Evolutionary conservation across 2,888 invertebrate genomes (phyloP), one percentile per base, ranked within the genome.

Genomic region (Hanleya hanleyi): DNA sequence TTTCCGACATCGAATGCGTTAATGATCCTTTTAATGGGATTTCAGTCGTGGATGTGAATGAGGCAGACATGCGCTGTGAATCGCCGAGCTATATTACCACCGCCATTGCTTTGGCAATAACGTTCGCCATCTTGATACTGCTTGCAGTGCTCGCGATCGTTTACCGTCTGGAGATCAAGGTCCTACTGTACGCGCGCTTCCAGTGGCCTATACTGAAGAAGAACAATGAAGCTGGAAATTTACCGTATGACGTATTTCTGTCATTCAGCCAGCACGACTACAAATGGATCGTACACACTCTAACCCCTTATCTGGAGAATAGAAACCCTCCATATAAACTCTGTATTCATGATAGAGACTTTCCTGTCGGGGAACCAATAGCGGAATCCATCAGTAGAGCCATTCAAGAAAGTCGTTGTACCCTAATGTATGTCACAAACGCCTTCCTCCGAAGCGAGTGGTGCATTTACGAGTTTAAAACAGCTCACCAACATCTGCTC

Each of bases 211-310:
- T 2, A 18, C 47, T 47, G 7, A 47, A 47, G 7, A 47, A 47
- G 47, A 22, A 47, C 47, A 47, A 47, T 7, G 22, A 22, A 4
- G n/a, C n/a, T 47, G 47, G 47, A 22, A 2, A 47, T 47, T 22
- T 47, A n/a, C 47, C 7, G 18, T 47, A 47, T 91, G 96, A 97
- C 91, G 96, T 96, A 66, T 97, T 96, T 91, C 94, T 97, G 82
- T 95, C 95, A 90, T 97, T 96, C 91, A 95, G 95, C 91, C 95
- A 95, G 50, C 95, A 95, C 91, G 96, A 96, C 91, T 95, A 96
- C 90, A 94, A 94, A 69, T 96, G 95, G 93, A 95, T 96, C 64
- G 94, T 94, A 49, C 95, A 96, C 87, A 94, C 95, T 85, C 92
- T 96, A 61, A 95, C 95, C 33, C 95, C 95, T 33, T 94, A 94